These are phyloP conservation scores for Lasius fuliginosus DNA, from an alignment of 2,888 invertebrate genomes.

Conservation along the genomic window DNA sequence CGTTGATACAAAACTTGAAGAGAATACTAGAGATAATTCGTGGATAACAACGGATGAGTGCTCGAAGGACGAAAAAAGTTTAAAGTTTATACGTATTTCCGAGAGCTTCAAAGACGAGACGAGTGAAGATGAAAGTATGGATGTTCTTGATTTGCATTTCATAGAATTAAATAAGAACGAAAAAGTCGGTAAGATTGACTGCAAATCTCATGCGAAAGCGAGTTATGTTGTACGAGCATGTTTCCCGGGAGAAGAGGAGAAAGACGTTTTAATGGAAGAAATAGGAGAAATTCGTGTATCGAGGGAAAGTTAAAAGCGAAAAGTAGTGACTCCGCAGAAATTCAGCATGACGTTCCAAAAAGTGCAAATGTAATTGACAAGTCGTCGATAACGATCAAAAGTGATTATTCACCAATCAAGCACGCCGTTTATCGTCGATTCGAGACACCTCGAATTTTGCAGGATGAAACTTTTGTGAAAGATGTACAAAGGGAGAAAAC, in stretches of 20 bases:
- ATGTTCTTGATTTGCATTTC: neutral
- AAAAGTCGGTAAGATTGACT: neutral
- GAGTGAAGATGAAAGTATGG: neutral
- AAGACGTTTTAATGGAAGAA: constrained; percentile 4
- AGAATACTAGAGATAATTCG: neutral
- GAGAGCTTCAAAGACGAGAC: neutral
- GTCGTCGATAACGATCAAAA: constrained; percentile 1
- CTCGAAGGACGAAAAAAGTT: neutral
- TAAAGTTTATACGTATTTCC: neutral
- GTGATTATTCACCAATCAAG: neutral
- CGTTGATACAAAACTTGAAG: neutral
- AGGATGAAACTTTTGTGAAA: neutral
- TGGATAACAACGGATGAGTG: neutral
- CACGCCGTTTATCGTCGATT: constrained; percentile 24
- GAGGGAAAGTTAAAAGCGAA: constrained; percentile 35
- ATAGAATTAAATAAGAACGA: neutral
- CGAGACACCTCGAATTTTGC: neutral
- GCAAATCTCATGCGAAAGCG: neutral
- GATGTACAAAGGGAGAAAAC: neutral
- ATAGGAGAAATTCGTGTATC: neutral
- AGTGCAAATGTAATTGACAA: constrained; percentile 32
- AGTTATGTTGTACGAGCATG: neutral
- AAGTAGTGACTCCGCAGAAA: constrained; percentile 30
- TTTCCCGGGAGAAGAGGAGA: neutral
- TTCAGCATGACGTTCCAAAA: neutral